Conservation (phyloP, 2,797 vertebrate genomes). For the Gastrophryne carolinensis region DNA sequence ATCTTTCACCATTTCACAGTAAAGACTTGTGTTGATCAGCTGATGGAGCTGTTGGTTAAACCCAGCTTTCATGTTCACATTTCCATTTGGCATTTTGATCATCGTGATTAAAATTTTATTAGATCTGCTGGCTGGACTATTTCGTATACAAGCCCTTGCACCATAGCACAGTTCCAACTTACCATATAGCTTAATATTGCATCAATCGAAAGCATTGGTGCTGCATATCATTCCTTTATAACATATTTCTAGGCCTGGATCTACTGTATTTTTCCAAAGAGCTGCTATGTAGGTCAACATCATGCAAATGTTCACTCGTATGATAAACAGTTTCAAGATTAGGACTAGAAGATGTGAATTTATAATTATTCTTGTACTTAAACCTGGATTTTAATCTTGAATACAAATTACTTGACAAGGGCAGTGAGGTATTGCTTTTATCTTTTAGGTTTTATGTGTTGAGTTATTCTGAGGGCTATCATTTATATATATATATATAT, state of each 20-base stretch:
- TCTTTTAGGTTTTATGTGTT: not conserved
- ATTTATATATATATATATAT: too few species aligned
- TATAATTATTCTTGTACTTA: conserved; percentile 17
- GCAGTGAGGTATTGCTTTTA: not conserved
- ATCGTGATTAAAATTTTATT: not conserved
- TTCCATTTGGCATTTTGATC: too few species aligned
- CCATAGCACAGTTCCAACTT: not conserved
- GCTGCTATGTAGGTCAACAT: conserved; percentile 37
- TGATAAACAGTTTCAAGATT: conserved; percentile 13
- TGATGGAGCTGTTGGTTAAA: too few species aligned
- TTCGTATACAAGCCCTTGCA: not conserved
- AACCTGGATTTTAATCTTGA: not conserved
- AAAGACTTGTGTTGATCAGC: too few species aligned
- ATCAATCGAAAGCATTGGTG: too few species aligned
- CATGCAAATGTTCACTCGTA: conserved; percentile 32
- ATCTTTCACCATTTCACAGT: too few species aligned
- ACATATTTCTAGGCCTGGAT: conserved; percentile 1
- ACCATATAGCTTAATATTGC: not conserved
- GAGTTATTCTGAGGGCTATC: too few species aligned
- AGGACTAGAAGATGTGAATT: conserved; percentile 12
- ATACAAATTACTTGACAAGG: not conserved
- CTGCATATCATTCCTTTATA: not conserved
- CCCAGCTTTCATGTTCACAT: too few species aligned
- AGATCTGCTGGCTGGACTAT: not conserved
- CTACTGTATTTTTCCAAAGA: conserved; percentile 1